Base-by-base conservation (phyloP, 2,888 invertebrate genomes). In the Diarsia dahlii region DNA sequence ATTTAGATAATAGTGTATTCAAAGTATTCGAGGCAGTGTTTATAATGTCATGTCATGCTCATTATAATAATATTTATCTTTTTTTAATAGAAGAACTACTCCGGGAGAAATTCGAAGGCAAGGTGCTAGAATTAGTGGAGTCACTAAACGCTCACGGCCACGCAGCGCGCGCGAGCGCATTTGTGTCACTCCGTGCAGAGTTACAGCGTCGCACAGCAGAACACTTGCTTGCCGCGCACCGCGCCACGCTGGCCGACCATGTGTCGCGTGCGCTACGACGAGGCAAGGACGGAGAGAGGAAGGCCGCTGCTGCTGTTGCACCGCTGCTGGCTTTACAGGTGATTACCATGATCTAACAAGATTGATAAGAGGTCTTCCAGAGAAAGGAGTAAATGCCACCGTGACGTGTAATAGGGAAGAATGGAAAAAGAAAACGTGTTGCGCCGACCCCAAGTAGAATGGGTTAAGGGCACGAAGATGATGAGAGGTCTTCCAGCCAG, bases 101-200 rank as follows among this genome's bases (percentile, higher is more conserved):
- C 45, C 97, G 96, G 82, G 97, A 97, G 88, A 97, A 97, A 80
- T 98, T 98, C 85, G 99, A 99, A 94, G 99, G 99, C 88, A 99
- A 99, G 93, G 97, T 99, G 46, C 97, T 97, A 46, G 99, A 99
- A 91, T 97, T 98, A 1, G 97, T 99, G 70, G 99, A 99, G 91
- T 98, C 98, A 34, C 97, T 99, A 60, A 97, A 98, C 28, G 98
- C 99, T 86, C 99, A 99, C 90, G 98, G 99, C 82, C 98, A 98
- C 13, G 98, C 98, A 86, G 98, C 98, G 15, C 97, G 99, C 68
- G 97, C 97, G 0, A 95, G 97, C 20, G 98, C 98, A 64, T 97
- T 99, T 74, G 97, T 98, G 86, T 95, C 97, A 1, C 97, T 99
- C 18, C 97, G 97, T 58, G 98, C 97, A 82, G 98, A 98, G 12